These are phyloP conservation scores for Agrotis clavis DNA, from an alignment of 2,888 invertebrate genomes.

Conservation along the genomic window DNA sequence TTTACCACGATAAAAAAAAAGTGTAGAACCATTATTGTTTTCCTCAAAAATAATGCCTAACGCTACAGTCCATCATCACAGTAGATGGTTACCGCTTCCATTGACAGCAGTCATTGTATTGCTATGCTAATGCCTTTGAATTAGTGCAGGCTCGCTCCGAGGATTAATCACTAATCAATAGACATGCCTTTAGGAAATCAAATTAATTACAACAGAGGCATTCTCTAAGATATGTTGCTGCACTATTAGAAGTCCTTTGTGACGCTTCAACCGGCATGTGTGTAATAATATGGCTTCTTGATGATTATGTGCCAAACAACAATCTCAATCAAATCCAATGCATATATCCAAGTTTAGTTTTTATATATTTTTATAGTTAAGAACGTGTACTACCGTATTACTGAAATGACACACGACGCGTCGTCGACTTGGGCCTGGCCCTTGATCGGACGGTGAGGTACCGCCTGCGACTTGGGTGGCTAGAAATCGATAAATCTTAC, in stretches of 20 bases:
- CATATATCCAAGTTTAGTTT: too few species aligned
- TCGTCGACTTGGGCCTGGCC: too few species aligned
- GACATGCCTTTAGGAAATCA: constrained; percentile 49
- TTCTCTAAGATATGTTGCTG: constrained; percentile 5
- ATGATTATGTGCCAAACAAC: too few species aligned
- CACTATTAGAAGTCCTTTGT: constrained; percentile 18
- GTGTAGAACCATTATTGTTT: too few species aligned
- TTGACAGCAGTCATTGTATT: constrained; percentile 28
- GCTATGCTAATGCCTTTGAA: constrained; percentile 56
- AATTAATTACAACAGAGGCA: constrained; percentile 51
- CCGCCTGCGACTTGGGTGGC: too few species aligned
- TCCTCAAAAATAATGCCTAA: not conserved
- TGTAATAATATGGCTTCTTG: not conserved
- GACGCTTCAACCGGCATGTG: not conserved
- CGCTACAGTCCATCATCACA: not conserved
- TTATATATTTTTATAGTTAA: too few species aligned
- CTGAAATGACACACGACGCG: too few species aligned
- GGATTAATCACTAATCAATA: constrained; percentile 55
- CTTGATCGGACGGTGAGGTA: too few species aligned
- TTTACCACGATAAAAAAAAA: too few species aligned
- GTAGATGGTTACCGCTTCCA: constrained; percentile 11
- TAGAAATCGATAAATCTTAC: too few species aligned
- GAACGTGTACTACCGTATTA: too few species aligned
- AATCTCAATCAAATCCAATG: too few species aligned
- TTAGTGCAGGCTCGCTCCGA: constrained; percentile 43